Evolutionary conservation across 2,113 vertebrate species (phyloP).

Genomic region (Xiphias gladius): DNA sequence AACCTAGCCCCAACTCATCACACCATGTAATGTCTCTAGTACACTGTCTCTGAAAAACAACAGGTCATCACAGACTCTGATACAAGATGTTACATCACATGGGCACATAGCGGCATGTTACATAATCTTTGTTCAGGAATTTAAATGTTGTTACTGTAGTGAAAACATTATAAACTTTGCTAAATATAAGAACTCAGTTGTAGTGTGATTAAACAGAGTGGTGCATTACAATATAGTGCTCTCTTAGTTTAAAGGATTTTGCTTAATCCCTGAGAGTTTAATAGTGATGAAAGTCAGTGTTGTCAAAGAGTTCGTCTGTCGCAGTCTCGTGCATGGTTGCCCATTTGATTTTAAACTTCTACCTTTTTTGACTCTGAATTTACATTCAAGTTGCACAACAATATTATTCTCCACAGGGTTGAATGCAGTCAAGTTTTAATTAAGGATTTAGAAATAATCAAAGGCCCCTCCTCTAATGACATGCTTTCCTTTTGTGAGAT

Average conservation of each 20-base stretch:
- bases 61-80: slow-evolving; percentile 20
- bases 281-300: slow-evolving; percentile 33
- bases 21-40: slow-evolving; percentile 53
- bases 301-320: slow-evolving; percentile 35
- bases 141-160: slow-evolving; percentile 2
- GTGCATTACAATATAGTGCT: slow-evolving; percentile 25
- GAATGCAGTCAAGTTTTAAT: slow-evolving; percentile 51
- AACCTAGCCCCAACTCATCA: slow-evolving; percentile 61
- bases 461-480: slow-evolving; percentile 18
- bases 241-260: slow-evolving; percentile 31
- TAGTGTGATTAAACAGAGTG: slow-evolving; percentile 51
- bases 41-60: slow-evolving; percentile 41
- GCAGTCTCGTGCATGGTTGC: slow-evolving; percentile 50
- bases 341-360: slow-evolving; percentile 45
- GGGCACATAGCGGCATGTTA: slow-evolving; percentile 20
- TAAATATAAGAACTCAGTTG: slow-evolving; percentile 6
- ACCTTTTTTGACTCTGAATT: slow-evolving; percentile 34
- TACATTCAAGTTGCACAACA: slow-evolving; percentile 29
- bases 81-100: slow-evolving; percentile 42
- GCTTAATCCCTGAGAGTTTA: slow-evolving; percentile 62
- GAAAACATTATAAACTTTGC: slow-evolving; percentile 21
- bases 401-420: slow-evolving; percentile 12
- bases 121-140: slow-evolving; percentile 35
- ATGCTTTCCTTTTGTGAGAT: slow-evolving; percentile 44
- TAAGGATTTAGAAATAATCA: slow-evolving; percentile 55